phyloP scores from a whole-genome alignment of 2,113 vertebrate genomes.

The Alosa alosa region DNA sequence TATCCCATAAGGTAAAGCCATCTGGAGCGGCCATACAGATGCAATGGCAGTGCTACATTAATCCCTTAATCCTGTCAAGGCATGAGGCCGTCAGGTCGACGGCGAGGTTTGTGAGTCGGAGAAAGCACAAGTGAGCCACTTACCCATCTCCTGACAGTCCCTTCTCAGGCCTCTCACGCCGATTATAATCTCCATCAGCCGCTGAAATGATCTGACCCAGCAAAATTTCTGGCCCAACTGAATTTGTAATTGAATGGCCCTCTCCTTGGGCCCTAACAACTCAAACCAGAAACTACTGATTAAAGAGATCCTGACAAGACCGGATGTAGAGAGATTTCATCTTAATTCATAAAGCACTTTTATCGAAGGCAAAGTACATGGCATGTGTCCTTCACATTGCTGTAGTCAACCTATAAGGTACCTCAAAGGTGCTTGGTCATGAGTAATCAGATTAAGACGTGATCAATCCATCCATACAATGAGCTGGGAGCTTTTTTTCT shows the following conservation, averaged over 20 bases:
- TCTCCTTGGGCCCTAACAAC: too few relatives aligned
- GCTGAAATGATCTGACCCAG: too few relatives aligned
- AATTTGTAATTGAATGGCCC: too few relatives aligned
- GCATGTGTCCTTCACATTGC: background rate
- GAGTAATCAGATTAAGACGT: background rate
- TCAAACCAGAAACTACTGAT: too few relatives aligned
- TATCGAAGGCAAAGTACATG: background rate
- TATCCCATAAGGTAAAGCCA: background rate
- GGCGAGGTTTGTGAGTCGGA: background rate
- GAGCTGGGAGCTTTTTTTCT: too few relatives aligned
- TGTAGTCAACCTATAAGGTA: background rate
- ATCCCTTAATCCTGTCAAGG: constrained; percentile 37
- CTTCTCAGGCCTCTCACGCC: background rate
- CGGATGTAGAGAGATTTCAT: background rate
- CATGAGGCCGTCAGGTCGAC: background rate
- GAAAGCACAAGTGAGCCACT: constrained; percentile 7
- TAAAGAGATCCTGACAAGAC: too few relatives aligned
- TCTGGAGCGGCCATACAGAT: background rate
- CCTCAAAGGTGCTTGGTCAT: background rate
- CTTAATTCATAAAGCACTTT: background rate
- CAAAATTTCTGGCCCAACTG: too few relatives aligned
- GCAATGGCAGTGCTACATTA: constrained; percentile 8
- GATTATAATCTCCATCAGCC: background rate
- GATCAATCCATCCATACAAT: background rate
- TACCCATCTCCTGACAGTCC: background rate